These are phyloP conservation scores for Diabrotica undecimpunctata DNA, from an alignment of 1,140 invertebrate species.

Conservation along the genomic window DNA sequence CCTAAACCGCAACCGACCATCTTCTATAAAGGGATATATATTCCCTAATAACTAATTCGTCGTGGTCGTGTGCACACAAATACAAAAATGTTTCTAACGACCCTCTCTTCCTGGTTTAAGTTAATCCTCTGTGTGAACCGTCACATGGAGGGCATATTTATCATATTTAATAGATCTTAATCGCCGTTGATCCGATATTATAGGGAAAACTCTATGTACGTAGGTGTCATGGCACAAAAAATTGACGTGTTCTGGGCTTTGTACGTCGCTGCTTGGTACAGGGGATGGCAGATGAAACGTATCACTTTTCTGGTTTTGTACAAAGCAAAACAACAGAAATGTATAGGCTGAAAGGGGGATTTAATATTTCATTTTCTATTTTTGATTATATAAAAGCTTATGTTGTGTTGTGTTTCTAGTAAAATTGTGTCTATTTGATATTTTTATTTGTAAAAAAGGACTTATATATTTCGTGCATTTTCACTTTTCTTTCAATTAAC, in stretches of 20 bases:
- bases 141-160: conserved; percentile 23
- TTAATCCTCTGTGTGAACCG: conserved; percentile 22
- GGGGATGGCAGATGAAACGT: background rate
- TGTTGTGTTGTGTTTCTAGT: too few relatives aligned
- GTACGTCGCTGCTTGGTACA: background rate
- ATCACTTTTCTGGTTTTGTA: too few relatives aligned
- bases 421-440: too few relatives aligned
- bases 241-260: background rate
- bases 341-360: too few relatives aligned
- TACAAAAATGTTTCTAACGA: conserved; percentile 12
- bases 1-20: too few relatives aligned
- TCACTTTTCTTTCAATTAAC: too few relatives aligned
- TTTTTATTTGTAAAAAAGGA: too few relatives aligned
- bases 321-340: too few relatives aligned
- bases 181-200: conserved; percentile 18
- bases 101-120: conserved; percentile 17
- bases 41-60: background rate
- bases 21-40: background rate
- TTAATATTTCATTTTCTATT: too few relatives aligned
- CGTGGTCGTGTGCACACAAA: conserved; percentile 15
- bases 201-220: background rate
- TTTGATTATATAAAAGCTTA: too few relatives aligned
- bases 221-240: conserved; percentile 8
- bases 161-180: conserved; percentile 27
- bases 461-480: too few relatives aligned